phyloP scores from a whole-genome alignment of 1,140 invertebrate species.

The Drosophila auraria region DNA sequence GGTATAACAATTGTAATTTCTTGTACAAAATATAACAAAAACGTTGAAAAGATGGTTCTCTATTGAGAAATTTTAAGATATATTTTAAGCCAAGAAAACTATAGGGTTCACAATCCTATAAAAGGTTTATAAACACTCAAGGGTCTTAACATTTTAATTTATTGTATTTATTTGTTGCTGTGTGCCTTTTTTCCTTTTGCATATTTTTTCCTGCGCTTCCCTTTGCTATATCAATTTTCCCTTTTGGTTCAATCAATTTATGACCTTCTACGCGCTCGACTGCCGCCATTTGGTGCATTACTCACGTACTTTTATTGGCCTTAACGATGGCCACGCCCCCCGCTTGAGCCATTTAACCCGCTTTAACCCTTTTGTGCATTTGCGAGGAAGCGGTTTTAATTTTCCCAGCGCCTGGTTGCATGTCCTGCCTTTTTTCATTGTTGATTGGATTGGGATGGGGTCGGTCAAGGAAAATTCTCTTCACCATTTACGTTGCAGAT shows the following conservation, averaged over 20 bases:
- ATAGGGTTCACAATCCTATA: neutral
- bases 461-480: slow-evolving; percentile 20
- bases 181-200: neutral
- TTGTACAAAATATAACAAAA: no score
- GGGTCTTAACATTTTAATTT: no score
- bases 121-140: neutral
- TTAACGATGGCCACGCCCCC: slow-evolving; percentile 54
- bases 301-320: slow-evolving; percentile 77
- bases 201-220: slow-evolving; percentile 2
- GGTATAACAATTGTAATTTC: no score
- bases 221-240: slow-evolving; percentile 55
- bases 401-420: slow-evolving; percentile 51
- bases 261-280: slow-evolving; percentile 44
- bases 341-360: slow-evolving; percentile 67
- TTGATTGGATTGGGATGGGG: slow-evolving; percentile 11
- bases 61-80: no score
- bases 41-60: no score
- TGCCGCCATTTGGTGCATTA: slow-evolving; percentile 59
- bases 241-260: slow-evolving; percentile 70
- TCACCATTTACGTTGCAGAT: neutral
- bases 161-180: neutral
- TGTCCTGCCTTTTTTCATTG: slow-evolving; percentile 18
- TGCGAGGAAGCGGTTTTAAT: slow-evolving; percentile 65
- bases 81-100: neutral
- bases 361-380: slow-evolving; percentile 69